Evolutionary conservation across 2,797 vertebrate species (phyloP), one percentile per base, ranked within the genome.

Genomic region (Poecilia gillii): DNA sequence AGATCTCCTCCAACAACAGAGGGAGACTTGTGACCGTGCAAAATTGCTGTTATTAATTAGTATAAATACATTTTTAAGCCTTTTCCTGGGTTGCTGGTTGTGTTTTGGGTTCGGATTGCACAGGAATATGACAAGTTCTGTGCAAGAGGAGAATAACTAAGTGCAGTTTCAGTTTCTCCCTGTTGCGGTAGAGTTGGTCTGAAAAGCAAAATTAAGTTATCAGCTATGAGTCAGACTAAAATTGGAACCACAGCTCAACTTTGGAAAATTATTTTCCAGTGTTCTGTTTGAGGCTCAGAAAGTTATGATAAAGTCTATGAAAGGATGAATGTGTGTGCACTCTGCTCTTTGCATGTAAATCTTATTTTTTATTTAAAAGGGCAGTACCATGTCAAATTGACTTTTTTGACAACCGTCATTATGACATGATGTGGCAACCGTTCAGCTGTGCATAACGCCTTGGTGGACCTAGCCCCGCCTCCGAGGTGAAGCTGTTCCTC

Each of bases 271-370:
- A 2, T 62, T 62, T 55, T 62, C n/a, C 74, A 75, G 20, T 46
- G 39, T 45, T 45, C 18, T 41, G 41, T 51, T 59, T 45, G 77
- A 72, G 53, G 57, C 39, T 71, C 28, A 68, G 25, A 84, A 41
- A 55, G 72, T 43, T 25, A 82, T 23, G 77, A 79, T 71, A 76
- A 83, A 84, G 23, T 53, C 57, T 31, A 23, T n/a, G 20, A 66
- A 76, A 53, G 74, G 68, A 3, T 79, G 74, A 55, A 68, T 2
- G 80, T 13, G 4, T 57, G n/a, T 11, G 36, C 6, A 33, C 23
- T 25, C 41, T 73, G 3, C 25, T 73, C 3, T 68, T 2, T 41
- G 18, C 8, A 36, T 68, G 14, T 20, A 36, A 20, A 64, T 9
- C 16, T 36, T 3, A 16, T 36, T 64, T 39, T 36, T 64, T 55